phyloP scores from a whole-genome alignment of 2,113 vertebrate species.

The Carassius auratus region DNA sequence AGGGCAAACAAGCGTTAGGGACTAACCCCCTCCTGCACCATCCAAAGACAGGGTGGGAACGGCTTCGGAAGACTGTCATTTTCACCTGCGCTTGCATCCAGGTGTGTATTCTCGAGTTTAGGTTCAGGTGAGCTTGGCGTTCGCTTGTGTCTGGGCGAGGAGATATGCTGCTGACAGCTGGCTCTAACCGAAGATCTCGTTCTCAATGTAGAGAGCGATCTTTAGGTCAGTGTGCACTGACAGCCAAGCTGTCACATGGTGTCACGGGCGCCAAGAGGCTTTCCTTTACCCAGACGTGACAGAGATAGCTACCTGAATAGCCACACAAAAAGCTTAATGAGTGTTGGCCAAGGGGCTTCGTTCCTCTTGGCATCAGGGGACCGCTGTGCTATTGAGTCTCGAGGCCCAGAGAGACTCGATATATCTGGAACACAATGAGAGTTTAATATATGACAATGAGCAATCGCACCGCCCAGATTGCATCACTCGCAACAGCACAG shows the following conservation, averaged over 20 bases:
- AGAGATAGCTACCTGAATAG: constrained; percentile 12
- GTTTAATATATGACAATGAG: constrained; percentile 54
- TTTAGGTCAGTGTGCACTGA: constrained; percentile 1
- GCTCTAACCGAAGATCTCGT: constrained; percentile 8
- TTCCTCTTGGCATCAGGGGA: not conserved
- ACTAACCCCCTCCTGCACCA: not conserved
- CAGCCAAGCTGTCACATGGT: constrained; percentile 35
- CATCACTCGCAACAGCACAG: constrained; percentile 33
- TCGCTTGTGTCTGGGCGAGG: not conserved
- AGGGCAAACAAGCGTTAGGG: constrained; percentile 1
- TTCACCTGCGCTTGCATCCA: constrained; percentile 48
- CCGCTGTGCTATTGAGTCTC: constrained; percentile 1
- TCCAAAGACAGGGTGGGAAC: constrained; percentile 36
- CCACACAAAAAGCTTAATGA: constrained; percentile 31
- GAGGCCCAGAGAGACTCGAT: not conserved
- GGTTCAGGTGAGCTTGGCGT: not conserved
- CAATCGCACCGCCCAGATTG: constrained; percentile 44
- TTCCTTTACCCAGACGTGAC: constrained; percentile 14
- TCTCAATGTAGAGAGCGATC: constrained; percentile 11
- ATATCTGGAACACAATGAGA: constrained; percentile 49
- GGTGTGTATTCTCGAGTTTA: constrained; percentile 48
- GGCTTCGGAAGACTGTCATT: constrained; percentile 41
- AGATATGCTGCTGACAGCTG: constrained; percentile 25
- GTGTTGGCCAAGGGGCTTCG: constrained; percentile 30
- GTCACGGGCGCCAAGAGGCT: not conserved